Evolutionary conservation across 2,113 vertebrate species (phyloP).

Genomic region (Elanoides forficatus): DNA sequence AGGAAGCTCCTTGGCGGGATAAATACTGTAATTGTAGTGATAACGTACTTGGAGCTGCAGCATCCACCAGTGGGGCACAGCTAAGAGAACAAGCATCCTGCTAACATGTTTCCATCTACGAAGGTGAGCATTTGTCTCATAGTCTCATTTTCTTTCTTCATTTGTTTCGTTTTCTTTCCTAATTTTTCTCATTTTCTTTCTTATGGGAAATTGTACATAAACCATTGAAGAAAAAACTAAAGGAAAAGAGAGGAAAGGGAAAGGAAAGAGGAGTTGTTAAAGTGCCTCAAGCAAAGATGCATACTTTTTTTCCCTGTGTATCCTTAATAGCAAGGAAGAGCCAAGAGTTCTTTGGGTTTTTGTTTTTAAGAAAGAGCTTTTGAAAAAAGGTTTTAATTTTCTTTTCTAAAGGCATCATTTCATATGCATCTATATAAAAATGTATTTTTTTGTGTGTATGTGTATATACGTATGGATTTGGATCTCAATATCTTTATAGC

Average conservation of each 20-base stretch:
- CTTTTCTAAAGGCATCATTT: not conserved
- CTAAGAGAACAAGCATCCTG: not conserved
- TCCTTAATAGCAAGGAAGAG: not conserved
- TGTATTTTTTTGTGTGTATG: not conserved
- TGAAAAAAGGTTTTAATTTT: not conserved
- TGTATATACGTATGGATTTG: not conserved
- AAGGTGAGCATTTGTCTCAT: not conserved
- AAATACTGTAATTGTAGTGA: not conserved
- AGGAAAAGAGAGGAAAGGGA: not conserved
- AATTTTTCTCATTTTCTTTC: not conserved
- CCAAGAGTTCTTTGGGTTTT: not conserved
- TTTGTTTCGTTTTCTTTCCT: too few species aligned
- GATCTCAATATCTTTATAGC: not conserved
- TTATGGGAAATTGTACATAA: not conserved
- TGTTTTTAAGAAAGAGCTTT: not conserved
- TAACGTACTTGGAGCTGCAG: not conserved
- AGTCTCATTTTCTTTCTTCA: not conserved
- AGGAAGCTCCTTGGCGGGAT: not conserved
- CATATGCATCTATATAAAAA: not conserved
- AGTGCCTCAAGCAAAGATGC: not conserved
- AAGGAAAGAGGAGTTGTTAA: not conserved
- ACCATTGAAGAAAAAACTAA: not conserved
- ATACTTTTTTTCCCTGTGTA: fast-evolving
- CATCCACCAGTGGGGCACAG: not conserved
- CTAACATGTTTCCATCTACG: not conserved